Evolutionary conservation across 1,140 invertebrate genomes (phyloP).

Genomic region (Drosophila setifemur): DNA sequence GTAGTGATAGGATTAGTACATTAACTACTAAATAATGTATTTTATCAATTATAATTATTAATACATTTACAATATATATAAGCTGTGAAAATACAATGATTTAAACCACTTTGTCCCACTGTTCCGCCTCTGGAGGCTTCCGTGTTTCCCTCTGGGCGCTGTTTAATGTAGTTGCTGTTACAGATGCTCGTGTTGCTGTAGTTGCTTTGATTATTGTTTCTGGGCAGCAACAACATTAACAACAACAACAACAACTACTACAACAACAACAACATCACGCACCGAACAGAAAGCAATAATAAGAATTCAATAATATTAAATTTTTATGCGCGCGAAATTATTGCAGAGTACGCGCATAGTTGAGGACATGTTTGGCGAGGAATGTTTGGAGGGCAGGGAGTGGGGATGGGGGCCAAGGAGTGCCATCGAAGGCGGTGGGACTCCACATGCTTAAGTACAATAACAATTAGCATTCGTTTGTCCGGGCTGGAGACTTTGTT

Average conservation of each 20-base stretch:
- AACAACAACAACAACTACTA: not conserved
- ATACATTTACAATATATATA: no score
- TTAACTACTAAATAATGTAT: no score
- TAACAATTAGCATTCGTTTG: conserved; percentile 64
- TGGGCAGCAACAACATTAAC: not conserved
- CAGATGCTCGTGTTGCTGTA: conserved; percentile 17
- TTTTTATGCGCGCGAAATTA: conserved; percentile 68
- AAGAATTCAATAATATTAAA: conserved; percentile 77
- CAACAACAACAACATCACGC: not conserved
- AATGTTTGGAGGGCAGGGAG: not conserved
- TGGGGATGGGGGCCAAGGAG: not conserved
- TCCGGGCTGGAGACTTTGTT: not conserved
- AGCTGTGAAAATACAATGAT: not conserved
- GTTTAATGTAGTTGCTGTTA: conserved; percentile 28
- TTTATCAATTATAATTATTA: no score
- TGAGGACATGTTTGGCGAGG: conserved; percentile 32
- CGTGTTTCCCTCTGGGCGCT: conserved; percentile 28
- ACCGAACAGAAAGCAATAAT: conserved; percentile 30
- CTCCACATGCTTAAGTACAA: conserved; percentile 33
- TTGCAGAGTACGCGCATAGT: conserved; percentile 40
- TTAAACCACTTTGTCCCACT: not conserved
- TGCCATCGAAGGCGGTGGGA: not conserved
- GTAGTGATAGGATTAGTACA: no score
- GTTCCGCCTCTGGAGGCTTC: conserved; percentile 12
- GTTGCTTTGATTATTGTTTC: conserved; percentile 32